Evolutionary conservation across 2,797 vertebrate species (phyloP), one percentile per base, ranked within the genome.

Genomic region (Dryobates pubescens): DNA sequence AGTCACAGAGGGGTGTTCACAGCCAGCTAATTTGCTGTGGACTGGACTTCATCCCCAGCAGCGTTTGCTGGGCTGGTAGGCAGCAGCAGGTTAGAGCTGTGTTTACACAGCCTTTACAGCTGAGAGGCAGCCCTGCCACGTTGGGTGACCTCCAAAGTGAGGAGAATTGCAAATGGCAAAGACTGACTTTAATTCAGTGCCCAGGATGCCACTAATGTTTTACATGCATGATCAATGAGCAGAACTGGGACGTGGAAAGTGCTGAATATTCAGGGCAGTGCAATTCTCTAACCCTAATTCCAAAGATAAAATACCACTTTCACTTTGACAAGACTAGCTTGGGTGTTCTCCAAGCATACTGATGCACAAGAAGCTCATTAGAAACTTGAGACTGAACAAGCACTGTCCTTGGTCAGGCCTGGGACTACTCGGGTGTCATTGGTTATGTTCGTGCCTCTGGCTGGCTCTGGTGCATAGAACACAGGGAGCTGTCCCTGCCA

Each of bases 171-270:
- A 94, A 95, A 89, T 63, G 72, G 94, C 83, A 92, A 94, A 91
- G 90, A 59, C 64, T 64, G 88, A 90, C 88, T 93, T 93, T 89
- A 92, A 95, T 94, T 93, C 91, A 82, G 82, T 56, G 92, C 85
- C 93, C 92, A 89, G 84, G 70, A 91, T 65, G 90, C 79, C 79
- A 65, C 90, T 94, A 79, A 91, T 80, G 74, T 89, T 92, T 88
- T 73, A 95, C 87, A 83, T 78, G 79, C 91, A 80, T 96, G 96
- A 96, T 95, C 96, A 90, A 93, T 92, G 89, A 96, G 94, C 61
- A 80, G 85, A 89, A 76, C 79, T 4, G 4, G 71, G 92, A 95
- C 72, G 91, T 74, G 71, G 90, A 83, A 95, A 93, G 82, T 73
- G 92, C 83, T 95, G 93, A 96, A 95, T 96, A 96, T 95, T 95